phyloP scores from a whole-genome alignment of 2,888 invertebrate species.

The Parascotia fuliginaria region DNA sequence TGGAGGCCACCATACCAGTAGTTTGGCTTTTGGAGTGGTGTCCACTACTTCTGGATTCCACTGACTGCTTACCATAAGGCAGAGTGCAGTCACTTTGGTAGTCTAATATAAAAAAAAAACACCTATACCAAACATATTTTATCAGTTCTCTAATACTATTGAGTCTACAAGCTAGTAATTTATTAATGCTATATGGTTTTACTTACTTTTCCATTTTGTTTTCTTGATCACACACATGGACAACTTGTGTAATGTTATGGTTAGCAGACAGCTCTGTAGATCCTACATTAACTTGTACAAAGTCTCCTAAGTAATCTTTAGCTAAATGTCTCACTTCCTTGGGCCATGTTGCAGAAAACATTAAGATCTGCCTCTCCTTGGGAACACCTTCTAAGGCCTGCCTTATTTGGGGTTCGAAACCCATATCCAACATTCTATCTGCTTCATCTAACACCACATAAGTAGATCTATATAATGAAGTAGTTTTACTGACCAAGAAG shows the following conservation, averaged over 20 bases:
- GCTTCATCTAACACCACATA: constrained; percentile 96
- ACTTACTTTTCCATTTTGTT: constrained; percentile 88
- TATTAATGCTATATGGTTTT: neutral
- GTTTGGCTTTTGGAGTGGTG: no score
- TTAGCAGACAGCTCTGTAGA: constrained; percentile 94
- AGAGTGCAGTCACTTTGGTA: no score
- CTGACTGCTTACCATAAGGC: no score
- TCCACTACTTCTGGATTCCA: no score
- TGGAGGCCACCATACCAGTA: no score
- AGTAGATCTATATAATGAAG: constrained; percentile 90
- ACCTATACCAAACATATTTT: no score
- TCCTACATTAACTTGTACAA: constrained; percentile 97
- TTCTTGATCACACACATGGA: constrained; percentile 92
- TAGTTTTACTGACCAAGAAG: constrained; percentile 90
- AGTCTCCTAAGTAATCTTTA: constrained; percentile 95
- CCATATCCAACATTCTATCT: constrained; percentile 98
- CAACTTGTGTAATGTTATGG: constrained; percentile 94
- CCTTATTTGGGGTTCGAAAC: constrained; percentile 97
- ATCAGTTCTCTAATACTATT: no score
- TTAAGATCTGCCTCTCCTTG: constrained; percentile 96
- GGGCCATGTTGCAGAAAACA: constrained; percentile 99
- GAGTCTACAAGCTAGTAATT: no score
- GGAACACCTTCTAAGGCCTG: constrained; percentile 96
- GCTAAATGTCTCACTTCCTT: constrained; percentile 96
- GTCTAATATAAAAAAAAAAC: no score